Base-by-base conservation (phyloP, 2,888 invertebrate species). In the Criorhina ranunculi region DNA sequence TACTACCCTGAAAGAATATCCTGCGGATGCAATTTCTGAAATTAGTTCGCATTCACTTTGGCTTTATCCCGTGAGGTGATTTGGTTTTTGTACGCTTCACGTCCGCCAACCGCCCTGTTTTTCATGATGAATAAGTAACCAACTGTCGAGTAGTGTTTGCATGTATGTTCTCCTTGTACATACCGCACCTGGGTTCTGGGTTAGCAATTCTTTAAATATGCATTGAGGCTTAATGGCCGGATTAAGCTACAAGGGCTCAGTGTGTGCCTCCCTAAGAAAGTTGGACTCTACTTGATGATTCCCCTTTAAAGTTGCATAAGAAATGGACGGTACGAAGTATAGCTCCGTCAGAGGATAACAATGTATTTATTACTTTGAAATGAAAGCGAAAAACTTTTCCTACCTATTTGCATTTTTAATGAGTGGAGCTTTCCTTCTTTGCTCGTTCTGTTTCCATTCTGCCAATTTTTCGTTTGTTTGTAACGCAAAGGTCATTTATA, bases 331-430 rank as follows among this genome's bases (percentile, higher is more conserved):
- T 24, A 37, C 19, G 19, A 57, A 19, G 6, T 35, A n/a, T 7
- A 37, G 59, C 5, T n/a, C 29, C 19, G 1, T 51, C 15, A 5
- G 2, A 40, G 49, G 33, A 51, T 19, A 55, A 44, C 35, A 44
- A 44, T 37, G 15, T 31, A 69, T 51, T 53, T 53, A 55, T 42
- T 53, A 60, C 53, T 24, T 67, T 67, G 4, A 12, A 44, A 46
- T 12, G 31, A 76, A 15, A 40, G 59, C 37, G 11, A 11, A 42
- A 46, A 42, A 59, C 46, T 64, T 49, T 51, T 40, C 12, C 12
- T 29, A 46, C 57, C 15, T 59, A 79, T 79, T 72, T 72, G 51
- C 72, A 64, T 79, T 57, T 72, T 72, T 59, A 66, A 72, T 79
- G 59, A 79, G 35, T 31, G 8, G 24, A 60, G 44, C 37, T 9